Percentiles rank a stretch among this genome's conserved stretches.
Evolutionary conservation across 2,888 invertebrate genomes (phyloP).

Genomic region (Acrobasis consociella): DNA sequence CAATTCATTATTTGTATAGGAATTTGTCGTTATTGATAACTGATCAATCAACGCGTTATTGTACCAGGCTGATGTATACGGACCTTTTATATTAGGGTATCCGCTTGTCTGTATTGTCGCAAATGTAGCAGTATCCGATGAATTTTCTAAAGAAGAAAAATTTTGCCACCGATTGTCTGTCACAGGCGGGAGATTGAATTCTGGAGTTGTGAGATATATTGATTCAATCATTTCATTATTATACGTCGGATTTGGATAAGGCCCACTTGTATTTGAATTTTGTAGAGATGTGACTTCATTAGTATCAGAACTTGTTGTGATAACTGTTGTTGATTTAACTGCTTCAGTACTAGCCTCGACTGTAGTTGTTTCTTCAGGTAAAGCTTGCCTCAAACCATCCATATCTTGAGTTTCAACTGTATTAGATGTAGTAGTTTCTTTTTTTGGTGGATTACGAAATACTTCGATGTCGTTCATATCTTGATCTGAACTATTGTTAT

Average conservation of each 20-base stretch:
- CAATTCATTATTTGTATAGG: constrained; percentile 53
- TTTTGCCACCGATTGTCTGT: constrained; percentile 45
- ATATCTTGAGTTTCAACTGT: not conserved
- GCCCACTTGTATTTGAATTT: constrained; percentile 24
- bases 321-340: constrained; percentile 15
- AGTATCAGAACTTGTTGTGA: constrained; percentile 23
- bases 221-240: constrained; percentile 37
- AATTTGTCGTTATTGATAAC: constrained; percentile 65
- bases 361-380: constrained; percentile 26
- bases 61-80: constrained; percentile 53
- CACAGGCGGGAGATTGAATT: constrained; percentile 36
- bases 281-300: constrained; percentile 22
- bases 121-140: constrained; percentile 21
- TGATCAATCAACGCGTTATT: constrained; percentile 58
- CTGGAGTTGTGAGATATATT: constrained; percentile 35
- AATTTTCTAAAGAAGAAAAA: constrained; percentile 39
- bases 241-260: constrained; percentile 41
- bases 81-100: constrained; percentile 33
- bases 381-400: constrained; percentile 35
- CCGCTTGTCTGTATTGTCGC: constrained; percentile 8
- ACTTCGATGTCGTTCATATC: constrained; percentile 36
- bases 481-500: constrained; percentile 18
- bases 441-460: constrained; percentile 7
- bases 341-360: constrained; percentile 22
- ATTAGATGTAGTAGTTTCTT: constrained; percentile 5